These are phyloP conservation scores for Chloropsis hardwickii DNA, from an alignment of 2,113 vertebrate genomes.

Conservation along the genomic window DNA sequence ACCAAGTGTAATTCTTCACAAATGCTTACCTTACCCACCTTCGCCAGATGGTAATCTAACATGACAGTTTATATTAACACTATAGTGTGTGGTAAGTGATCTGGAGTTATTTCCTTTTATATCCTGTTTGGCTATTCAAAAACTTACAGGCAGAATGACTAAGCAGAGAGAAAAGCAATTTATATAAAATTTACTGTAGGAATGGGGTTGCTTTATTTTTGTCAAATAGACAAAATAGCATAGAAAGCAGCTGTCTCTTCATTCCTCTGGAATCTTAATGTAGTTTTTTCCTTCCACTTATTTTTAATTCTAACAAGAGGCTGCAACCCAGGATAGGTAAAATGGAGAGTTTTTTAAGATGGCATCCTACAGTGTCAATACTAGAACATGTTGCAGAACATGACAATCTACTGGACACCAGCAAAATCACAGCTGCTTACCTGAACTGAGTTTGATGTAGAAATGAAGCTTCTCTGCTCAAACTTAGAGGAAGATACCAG, in stretches of 20 bases:
- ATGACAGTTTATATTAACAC: neutral
- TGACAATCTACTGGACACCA: neutral
- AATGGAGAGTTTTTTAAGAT: neutral
- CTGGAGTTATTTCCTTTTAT: conserved; percentile 23
- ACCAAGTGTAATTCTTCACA: neutral
- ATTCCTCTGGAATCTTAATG: neutral
- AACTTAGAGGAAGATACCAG: neutral
- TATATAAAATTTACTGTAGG: conserved; percentile 22
- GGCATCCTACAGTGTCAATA: neutral
- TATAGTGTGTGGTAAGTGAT: conserved; percentile 1
- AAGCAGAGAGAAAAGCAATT: conserved; percentile 41
- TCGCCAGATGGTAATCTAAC: neutral
- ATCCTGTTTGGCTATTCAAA: conserved; percentile 15
- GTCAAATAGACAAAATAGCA: conserved; percentile 22
- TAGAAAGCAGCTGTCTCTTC: conserved; percentile 21
- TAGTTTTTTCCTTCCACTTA: neutral
- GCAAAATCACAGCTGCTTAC: neutral
- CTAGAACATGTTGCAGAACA: neutral
- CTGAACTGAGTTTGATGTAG: neutral
- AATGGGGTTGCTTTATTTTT: neutral
- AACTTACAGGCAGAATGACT: conserved; percentile 20
- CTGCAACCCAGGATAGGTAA: neutral
- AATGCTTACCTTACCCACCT: neutral
- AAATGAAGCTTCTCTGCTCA: neutral
- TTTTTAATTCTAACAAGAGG: neutral